These are phyloP conservation scores for Odontesthes bonariensis DNA, from an alignment of 2,113 vertebrate genomes.

Conservation along the genomic window DNA sequence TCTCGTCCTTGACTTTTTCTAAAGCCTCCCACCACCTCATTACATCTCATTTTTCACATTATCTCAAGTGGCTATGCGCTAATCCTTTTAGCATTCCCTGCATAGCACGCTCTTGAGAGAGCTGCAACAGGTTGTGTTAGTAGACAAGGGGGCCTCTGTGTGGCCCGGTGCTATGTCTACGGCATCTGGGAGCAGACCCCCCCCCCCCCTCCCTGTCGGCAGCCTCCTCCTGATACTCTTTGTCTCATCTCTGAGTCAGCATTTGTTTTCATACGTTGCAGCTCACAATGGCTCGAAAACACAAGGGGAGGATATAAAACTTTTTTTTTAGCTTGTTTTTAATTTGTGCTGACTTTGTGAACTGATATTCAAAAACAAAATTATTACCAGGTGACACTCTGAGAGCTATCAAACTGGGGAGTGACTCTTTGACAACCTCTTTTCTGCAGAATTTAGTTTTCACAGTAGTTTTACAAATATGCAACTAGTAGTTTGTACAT, in stretches of 20 bases:
- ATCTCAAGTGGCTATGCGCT: slow-evolving; percentile 63
- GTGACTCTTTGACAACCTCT: background rate
- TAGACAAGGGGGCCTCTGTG: slow-evolving; percentile 67
- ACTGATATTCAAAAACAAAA: slow-evolving; percentile 5
- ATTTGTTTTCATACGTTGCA: slow-evolving; percentile 33
- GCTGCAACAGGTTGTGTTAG: slow-evolving; percentile 65
- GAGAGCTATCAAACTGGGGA: background rate
- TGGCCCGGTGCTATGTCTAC: slow-evolving; percentile 57
- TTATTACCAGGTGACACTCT: background rate
- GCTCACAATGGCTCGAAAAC: slow-evolving; percentile 9
- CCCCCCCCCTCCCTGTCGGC: slow-evolving; percentile 50
- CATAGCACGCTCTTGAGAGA: slow-evolving; percentile 55
- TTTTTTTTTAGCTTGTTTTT: background rate
- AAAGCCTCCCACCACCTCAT: slow-evolving; percentile 29
- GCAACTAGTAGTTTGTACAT: background rate
- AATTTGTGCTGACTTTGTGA: background rate
- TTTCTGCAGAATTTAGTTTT: background rate
- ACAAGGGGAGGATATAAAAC: background rate
- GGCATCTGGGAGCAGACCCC: slow-evolving; percentile 26
- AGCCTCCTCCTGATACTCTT: slow-evolving; percentile 46
- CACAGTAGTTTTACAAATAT: background rate
- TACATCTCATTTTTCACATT: slow-evolving; percentile 67
- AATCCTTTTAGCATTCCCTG: slow-evolving; percentile 72
- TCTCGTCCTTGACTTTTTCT: slow-evolving; percentile 46
- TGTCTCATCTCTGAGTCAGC: slow-evolving; percentile 50